Base-by-base conservation (phyloP, 2,113 vertebrate genomes). In the Dicentrarchus labrax region DNA sequence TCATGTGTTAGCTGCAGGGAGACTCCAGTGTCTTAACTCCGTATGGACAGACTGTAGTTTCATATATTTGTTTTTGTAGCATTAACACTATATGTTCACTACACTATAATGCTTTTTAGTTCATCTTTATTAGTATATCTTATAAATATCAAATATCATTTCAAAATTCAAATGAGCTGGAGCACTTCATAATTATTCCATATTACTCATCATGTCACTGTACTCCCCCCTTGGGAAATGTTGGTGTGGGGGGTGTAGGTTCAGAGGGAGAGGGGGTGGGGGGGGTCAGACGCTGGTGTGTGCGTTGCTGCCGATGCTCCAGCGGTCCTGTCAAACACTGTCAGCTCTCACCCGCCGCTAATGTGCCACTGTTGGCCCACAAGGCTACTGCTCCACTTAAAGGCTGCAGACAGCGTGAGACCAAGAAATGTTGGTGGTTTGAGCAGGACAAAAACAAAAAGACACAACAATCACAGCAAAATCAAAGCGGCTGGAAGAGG, bases 281-380 rank as follows among this genome's bases (percentile, higher is more conserved):
- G 69, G 75, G 16, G 19, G 67, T 17, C 7, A 22, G 30, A 30
- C 4, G 13, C 21, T 11, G 15, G 54, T 56, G 39, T 68, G 41
- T 64, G 60, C 8, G 43, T 64, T 67, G 84, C 71, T 83, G 86
- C 67, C 8, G 74, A 89, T 30, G 78, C 86, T 84, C 72, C 78
- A 79, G 71, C 36, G 71, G 80, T 67, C 86, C 68, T 85, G 93
- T 91, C 90, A 92, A 82, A 89, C 89, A 90, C 57, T 45, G 81
- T 88, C 81, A 86, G 60, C 70, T 62, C 70, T 82, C 68, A 65
- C 64, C 66, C 41, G 6, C 19, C 2, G 5, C 76, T 76, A 61
- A 72, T 78, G 83, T 71, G 80, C 67, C 77, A 50, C 69, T 73
- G 86, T 84, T 76, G 71, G 80, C 69, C 84, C 70, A 72, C 77